Base-by-base conservation (phyloP, 2,113 vertebrate species). In the Stegastes partitus region DNA sequence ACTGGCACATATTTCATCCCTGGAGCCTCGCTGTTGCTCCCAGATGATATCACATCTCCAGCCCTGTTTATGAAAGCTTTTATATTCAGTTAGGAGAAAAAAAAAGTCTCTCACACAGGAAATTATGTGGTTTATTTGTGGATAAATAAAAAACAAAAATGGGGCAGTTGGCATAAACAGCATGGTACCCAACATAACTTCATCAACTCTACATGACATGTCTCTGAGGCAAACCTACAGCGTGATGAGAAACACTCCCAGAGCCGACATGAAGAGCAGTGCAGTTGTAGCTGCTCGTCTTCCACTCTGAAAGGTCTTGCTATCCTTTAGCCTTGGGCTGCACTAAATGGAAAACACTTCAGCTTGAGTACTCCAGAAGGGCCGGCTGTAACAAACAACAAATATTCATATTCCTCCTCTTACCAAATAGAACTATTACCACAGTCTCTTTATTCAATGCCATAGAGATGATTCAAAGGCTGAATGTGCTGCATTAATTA, bases 291-390 rank as follows among this genome's bases (percentile, higher is more conserved):
- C 11, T 37, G 34, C 28, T 55, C 26, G 42, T 79, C 31, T 16
- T 34, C 22, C 1, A 1, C 50, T 31, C 2, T 77, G 26, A 53
- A 16, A 55, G 49, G 23, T 47, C 37, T 26, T 50, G 11, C 56
- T 39, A 10, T 69, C 3, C 11, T 55, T 82, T 55, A 37, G 80
- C 68, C 50, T 77, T 68, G 65, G 31, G 31, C 53, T 44, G 3
- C 16, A 44, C 12, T 79, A 18, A 65, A 72, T 50, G n/a, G 28
- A 70, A 54, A 79, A 59, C 54, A n/a, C 47, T 53, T 64, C 4
- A 15, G 44, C 22, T 57, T 1, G 49, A 63, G 26, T 15, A 31
- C 28, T 47, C 23, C 18, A 21, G 50, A 21, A 39, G 45, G 54
- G 8, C 3, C 28, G 4, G 18, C 45, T 51, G 4, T 23, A 53